Evolutionary conservation across 2,797 vertebrate genomes (phyloP), one percentile per base, ranked within the genome.

Genomic region (Coracias cyanogaster): DNA sequence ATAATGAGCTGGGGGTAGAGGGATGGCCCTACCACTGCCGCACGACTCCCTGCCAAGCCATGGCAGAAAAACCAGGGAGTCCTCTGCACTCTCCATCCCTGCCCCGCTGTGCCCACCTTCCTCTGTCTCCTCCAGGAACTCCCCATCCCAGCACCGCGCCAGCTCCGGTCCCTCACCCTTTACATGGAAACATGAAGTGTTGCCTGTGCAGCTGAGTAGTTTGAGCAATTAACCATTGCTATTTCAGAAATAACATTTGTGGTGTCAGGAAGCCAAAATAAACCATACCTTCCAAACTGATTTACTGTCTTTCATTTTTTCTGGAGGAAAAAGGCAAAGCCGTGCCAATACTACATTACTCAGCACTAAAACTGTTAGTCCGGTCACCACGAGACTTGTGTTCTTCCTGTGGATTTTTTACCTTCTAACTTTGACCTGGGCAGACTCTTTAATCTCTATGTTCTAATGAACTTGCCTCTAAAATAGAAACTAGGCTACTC

Each of bases 171-270:
- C 62, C 46, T 89, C 66, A n/a, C 25, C 67, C 46, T 64, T 74
- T 22, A 46, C 55, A 20, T 78, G 78, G 90, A 87, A 92, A 89
- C 21, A 31, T 41, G 71, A 72, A 26, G 0, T 33, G n/a, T 10
- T 72, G 70, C 55, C 77, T 52, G 43, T 3, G 6, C 78, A 66
- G 90, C 78, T 67, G 48, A 94, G 48, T 15, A 89, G 78, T 66
- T 52, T 26, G 57, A 89, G 89, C 84, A 89, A 92, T 95, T 95
- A 96, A 90, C 82, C 52, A 90, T 52, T 9, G 1, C 86, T 92
- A 7, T 86, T 93, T 93, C 90, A 94, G 93, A 92, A 96, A 90
- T 89, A 90, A 96, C 77, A 94, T 96, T 93, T 92, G 78, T 79
- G 52, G 66, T 79, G 87, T 90, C 5, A 0, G 54, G 55, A 72